A percentile compares a stretch with the other conserved stretches of the same genome.
phyloP scores from a whole-genome alignment of 2,113 vertebrate genomes.

The Podarcis muralis region DNA sequence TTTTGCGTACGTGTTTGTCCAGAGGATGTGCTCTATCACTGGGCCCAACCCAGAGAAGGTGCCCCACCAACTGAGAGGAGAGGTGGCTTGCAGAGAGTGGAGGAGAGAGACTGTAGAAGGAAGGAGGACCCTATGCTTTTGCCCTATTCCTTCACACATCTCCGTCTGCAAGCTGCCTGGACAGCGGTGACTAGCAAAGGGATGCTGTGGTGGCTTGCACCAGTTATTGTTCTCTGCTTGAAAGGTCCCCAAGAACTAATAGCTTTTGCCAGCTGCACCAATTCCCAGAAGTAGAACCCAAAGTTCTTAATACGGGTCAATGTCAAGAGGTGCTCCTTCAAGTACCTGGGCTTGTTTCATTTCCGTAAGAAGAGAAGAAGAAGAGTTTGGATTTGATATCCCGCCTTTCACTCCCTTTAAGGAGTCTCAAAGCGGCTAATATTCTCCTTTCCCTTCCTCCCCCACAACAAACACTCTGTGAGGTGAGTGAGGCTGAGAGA shows the following conservation, averaged over 20 bases:
- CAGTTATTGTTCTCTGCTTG: neutral
- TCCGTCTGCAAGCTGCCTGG: neutral
- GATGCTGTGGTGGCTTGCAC: neutral
- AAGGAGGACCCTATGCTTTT: neutral
- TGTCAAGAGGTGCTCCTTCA: neutral
- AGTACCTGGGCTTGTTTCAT: neutral
- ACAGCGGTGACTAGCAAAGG: neutral
- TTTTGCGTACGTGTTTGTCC: no score
- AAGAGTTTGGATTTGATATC: no score
- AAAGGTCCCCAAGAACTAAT: neutral
- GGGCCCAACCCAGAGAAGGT: neutral
- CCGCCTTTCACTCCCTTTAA: no score
- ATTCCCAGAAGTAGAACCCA: no score
- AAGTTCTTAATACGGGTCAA: no score
- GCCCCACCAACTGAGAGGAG: neutral
- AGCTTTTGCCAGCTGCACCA: no score
- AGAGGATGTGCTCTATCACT: neutral
- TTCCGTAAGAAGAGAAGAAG: no score
- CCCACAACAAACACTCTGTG: no score
- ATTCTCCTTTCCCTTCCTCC: no score
- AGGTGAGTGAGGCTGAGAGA: no score
- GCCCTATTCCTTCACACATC: neutral
- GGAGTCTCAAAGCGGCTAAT: no score
- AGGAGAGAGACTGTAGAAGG: neutral
- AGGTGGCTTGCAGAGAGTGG: neutral